Evolutionary conservation across 2,797 vertebrate genomes (phyloP), one percentile per base, ranked within the genome.

Genomic region (Poeciliopsis presidionis): DNA sequence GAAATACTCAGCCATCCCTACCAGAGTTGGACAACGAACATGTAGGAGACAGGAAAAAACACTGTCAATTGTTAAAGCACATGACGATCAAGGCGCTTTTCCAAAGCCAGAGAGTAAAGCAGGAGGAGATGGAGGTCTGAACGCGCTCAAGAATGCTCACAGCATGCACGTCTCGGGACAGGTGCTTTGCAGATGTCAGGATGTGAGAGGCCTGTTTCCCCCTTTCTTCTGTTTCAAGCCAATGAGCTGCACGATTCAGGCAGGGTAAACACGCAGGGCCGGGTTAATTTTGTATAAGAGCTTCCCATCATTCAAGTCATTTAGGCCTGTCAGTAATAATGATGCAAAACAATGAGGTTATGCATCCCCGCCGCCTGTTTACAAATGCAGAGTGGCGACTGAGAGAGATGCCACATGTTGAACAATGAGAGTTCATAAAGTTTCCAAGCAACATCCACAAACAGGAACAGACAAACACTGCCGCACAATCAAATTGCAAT

Each of bases 111-210:
- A 55, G 65, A 80, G 82, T 43, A 11, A 84, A 89, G 81, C 22
- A 69, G 87, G 76, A 75, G 71, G 81, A 81, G 89, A 81, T 83
- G 20, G 85, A 63, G 65, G 84, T 41, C 22, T 49, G 70, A 83
- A 78, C 74, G 86, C 73, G 85, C 88, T 89, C 79, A 57, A 80
- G 85, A 70, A 70, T 43, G 81, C 39, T 75, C 5, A 83, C 53
- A 81, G 88, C 85, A 74, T 76, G 85, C 87, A 67, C 74, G 45
- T 75, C 82, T 78, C 73, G 11, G 87, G 89, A 91, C 95, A 96
- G 94, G 93, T 95, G 93, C 91, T 91, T 74, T 78, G 86, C 94
- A 96, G 94, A 95, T 95, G 94, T 94, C 92, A 90, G 90, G 92
- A 94, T 92, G 89, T 93, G 87, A 91, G 87, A 91, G 80, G 79